Percentiles rank a stretch among this genome's conserved stretches.
Conservation (phyloP, 2,797 vertebrate species). For the Stomatorhinus walkeri region DNA sequence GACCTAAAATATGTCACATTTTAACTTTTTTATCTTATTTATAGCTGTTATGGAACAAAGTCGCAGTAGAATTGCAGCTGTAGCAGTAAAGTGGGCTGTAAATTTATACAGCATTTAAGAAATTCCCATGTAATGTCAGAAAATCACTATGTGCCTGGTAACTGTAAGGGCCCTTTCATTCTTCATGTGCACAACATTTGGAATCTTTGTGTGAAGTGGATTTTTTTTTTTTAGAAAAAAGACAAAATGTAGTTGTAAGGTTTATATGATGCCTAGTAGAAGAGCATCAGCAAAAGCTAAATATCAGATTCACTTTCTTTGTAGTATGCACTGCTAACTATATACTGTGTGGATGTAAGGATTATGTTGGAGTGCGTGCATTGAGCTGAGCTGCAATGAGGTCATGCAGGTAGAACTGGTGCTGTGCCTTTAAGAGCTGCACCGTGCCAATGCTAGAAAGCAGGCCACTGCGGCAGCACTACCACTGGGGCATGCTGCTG, state of each 20-base stretch:
- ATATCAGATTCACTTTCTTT: not conserved
- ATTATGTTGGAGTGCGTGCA: not conserved
- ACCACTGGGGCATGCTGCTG: conserved; percentile 44
- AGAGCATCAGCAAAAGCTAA: not conserved
- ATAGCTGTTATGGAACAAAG: not conserved
- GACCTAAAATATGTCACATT: not conserved
- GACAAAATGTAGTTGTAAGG: not conserved
- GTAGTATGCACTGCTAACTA: not conserved
- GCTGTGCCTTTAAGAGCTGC: conserved; percentile 48
- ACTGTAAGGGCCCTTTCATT: not conserved
- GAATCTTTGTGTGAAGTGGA: not conserved
- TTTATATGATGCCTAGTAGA: not conserved
- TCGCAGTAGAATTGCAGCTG: not conserved
- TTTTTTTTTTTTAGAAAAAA: too few species aligned
- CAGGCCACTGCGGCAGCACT: conserved; percentile 51
- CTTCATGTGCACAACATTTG: not conserved
- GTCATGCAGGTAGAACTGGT: conserved; percentile 6
- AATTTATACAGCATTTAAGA: not conserved
- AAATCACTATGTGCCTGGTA: not conserved
- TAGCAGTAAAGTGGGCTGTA: not conserved
- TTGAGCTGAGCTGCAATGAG: conserved; percentile 19
- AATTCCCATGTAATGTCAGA: not conserved
- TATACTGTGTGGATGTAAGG: not conserved
- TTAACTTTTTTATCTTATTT: not conserved
- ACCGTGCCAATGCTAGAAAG: conserved; percentile 41